phyloP scores from a whole-genome alignment of 2,113 vertebrate genomes.

The Prinia subflava region DNA sequence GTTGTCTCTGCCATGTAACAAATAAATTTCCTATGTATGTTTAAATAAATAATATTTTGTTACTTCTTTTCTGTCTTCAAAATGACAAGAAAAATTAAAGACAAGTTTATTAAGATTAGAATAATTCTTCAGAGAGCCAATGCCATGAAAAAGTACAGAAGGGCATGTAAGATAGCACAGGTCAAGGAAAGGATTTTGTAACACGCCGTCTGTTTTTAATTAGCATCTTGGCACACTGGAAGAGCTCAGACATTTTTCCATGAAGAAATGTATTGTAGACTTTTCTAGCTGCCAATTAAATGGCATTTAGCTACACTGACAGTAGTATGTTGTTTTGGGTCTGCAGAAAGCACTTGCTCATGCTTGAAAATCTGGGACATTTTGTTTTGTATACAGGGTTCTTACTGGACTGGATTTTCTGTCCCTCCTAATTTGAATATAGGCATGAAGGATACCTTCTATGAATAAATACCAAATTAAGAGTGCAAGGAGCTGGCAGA shows the following conservation, averaged over 20 bases:
- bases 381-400: conserved; percentile 6
- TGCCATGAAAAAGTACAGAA: conserved; percentile 39
- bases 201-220: conserved; percentile 47
- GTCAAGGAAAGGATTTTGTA: conserved; percentile 53
- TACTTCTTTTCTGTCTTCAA: neutral
- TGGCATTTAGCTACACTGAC: conserved; percentile 56
- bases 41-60: conserved; percentile 23
- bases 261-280: conserved; percentile 48
- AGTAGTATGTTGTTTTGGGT: conserved; percentile 54
- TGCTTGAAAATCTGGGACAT: conserved; percentile 50
- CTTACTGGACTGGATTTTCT: conserved; percentile 14
- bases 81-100: neutral
- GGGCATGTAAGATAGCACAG: conserved; percentile 30
- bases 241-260: conserved; percentile 48
- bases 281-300: conserved; percentile 53
- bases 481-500: neutral
- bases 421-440: neutral
- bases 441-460: neutral
- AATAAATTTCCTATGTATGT: neutral
- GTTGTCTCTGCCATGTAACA: neutral
- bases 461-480: neutral
- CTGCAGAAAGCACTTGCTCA: conserved; percentile 27
- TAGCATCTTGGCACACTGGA: conserved; percentile 54
- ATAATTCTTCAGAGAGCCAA: conserved; percentile 7
- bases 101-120: conserved; percentile 9